phyloP scores from a whole-genome alignment of 1,140 invertebrate genomes.

The Drosophila rhopaloa region DNA sequence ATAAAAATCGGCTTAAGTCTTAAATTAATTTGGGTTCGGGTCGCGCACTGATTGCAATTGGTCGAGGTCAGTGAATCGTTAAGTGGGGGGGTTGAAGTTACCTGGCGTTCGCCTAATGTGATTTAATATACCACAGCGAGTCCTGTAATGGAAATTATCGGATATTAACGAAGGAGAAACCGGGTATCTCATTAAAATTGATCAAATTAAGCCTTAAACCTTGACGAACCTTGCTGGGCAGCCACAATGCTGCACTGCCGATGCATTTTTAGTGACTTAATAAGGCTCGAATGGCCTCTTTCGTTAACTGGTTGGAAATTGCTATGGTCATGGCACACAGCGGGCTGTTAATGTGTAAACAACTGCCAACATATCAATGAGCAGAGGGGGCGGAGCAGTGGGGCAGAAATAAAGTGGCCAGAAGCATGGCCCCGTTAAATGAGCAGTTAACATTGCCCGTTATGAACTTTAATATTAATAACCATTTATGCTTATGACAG shows the following conservation, averaged over 20 bases:
- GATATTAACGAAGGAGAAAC: not conserved
- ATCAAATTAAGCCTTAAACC: conserved; percentile 23
- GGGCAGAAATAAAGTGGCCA: conserved; percentile 59
- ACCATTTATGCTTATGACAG: conserved; percentile 79
- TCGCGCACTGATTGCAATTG: conserved; percentile 28
- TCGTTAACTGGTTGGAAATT: conserved; percentile 63
- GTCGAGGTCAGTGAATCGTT: conserved; percentile 2
- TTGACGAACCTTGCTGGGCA: conserved; percentile 4
- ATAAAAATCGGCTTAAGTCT: conserved; percentile 65
- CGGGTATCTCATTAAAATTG: not conserved
- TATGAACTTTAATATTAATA: conserved; percentile 78
- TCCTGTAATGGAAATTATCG: not conserved
- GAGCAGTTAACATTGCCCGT: conserved; percentile 61
- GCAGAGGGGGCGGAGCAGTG: conserved; percentile 10
- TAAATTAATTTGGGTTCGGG: conserved; percentile 51
- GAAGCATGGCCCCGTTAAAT: conserved; percentile 58
- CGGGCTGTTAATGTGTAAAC: conserved; percentile 62
- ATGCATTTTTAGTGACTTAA: conserved; percentile 56
- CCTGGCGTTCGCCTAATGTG: conserved; percentile 17
- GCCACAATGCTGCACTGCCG: conserved; percentile 2
- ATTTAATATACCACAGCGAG: conserved; percentile 15
- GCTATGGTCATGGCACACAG: conserved; percentile 31
- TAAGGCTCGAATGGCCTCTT: conserved; percentile 70
- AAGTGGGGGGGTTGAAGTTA: not conserved
- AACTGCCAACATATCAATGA: conserved; percentile 62